These are phyloP conservation scores for Endomychus coccineus DNA, from an alignment of 2,888 invertebrate genomes.

Conservation along the genomic window DNA sequence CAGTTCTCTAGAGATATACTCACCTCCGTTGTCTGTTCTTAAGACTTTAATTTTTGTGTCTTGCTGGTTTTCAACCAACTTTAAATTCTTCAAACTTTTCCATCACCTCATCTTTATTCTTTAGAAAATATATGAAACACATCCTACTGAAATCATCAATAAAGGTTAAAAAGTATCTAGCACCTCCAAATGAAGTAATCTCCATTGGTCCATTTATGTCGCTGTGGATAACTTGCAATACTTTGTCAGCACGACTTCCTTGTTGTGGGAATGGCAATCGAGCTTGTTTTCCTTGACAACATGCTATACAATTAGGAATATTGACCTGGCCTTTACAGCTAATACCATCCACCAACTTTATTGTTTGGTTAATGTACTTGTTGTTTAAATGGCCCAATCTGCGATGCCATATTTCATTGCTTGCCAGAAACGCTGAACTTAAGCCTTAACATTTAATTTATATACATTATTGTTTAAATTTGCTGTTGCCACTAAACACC, in stretches of 20 bases:
- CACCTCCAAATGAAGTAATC: constrained; percentile 15
- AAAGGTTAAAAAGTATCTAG: constrained; percentile 27
- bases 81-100: constrained; percentile 21
- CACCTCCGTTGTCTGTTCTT: constrained; percentile 17
- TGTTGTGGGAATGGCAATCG: constrained; percentile 26
- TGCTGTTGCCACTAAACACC: constrained; percentile 13
- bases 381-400: constrained; percentile 12
- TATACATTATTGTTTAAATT: constrained; percentile 4
- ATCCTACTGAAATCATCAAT: constrained; percentile 28
- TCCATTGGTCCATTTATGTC: too few relatives aligned
- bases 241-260: constrained; percentile 19
- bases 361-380: constrained; percentile 6
- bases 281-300: constrained; percentile 25
- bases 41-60: constrained; percentile 24
- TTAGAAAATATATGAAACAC: constrained; percentile 22
- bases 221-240: too few relatives aligned
- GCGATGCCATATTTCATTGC: constrained; percentile 11
- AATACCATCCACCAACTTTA: constrained; percentile 13
- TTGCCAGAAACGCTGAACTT: constrained; percentile 8
- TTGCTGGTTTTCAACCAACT: constrained; percentile 21
- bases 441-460: background rate
- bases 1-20: constrained; percentile 14
- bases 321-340: constrained; percentile 8
- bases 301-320: constrained; percentile 14
- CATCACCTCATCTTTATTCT: constrained; percentile 19